phyloP scores from a whole-genome alignment of 2,113 vertebrate genomes.

The Pygathrix nemaeus region DNA sequence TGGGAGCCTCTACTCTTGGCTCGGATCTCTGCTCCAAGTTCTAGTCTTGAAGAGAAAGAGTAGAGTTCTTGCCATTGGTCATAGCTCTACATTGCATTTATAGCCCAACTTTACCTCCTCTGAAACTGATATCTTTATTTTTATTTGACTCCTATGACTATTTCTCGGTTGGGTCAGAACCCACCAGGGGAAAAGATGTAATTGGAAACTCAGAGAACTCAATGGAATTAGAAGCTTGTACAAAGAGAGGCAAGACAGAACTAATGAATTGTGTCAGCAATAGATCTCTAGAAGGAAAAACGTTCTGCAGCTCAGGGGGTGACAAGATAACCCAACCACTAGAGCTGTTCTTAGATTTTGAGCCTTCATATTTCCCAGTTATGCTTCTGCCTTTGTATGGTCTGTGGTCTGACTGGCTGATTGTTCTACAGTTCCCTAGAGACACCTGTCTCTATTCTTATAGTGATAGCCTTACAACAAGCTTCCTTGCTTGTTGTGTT shows the following conservation, averaged over 20 bases:
- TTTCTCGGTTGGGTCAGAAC: neutral
- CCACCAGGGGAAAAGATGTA: neutral
- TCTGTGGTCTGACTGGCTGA: neutral
- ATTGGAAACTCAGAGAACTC: neutral
- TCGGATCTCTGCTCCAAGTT: neutral
- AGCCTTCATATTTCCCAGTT: accelerated
- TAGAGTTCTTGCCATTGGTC: neutral
- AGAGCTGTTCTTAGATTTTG: neutral
- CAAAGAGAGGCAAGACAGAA: neutral
- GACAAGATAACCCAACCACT: neutral
- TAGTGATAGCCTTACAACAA: neutral
- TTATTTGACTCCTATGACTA: neutral
- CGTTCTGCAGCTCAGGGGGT: neutral
- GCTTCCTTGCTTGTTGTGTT: neutral
- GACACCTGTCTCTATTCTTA: neutral
- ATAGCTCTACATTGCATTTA: neutral
- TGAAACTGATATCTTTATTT: neutral
- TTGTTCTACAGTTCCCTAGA: neutral
- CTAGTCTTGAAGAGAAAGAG: neutral
- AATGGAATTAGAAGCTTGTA: neutral
- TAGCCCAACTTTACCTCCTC: neutral
- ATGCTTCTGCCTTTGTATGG: neutral
- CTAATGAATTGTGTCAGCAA: neutral
- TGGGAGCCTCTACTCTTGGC: neutral
- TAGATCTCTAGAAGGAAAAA: neutral